phyloP scores from a whole-genome alignment of 2,113 vertebrate genomes.

The Pampusana beccarii region DNA sequence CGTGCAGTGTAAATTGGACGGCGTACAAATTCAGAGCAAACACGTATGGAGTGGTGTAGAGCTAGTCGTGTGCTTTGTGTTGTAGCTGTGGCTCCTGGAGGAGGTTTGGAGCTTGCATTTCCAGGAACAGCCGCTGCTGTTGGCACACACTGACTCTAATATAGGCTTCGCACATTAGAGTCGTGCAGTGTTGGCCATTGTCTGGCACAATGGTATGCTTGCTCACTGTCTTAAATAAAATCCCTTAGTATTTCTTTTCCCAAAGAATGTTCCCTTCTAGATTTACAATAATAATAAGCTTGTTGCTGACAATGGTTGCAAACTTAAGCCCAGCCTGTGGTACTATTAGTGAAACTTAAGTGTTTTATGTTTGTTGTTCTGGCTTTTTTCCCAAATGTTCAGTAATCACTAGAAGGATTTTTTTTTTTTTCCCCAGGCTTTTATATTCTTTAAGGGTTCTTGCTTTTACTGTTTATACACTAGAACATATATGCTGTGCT shows the following conservation, averaged over 20 bases:
- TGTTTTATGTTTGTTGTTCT: background rate
- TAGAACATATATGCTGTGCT: background rate
- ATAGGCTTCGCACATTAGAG: background rate
- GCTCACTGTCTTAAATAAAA: background rate
- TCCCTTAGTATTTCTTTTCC: background rate
- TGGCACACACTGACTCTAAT: slow-evolving; percentile 21
- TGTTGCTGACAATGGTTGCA: background rate
- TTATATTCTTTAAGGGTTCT: background rate
- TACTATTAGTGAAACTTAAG: background rate
- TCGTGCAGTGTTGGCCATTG: slow-evolving; percentile 28
- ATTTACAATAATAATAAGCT: background rate
- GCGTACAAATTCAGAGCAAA: slow-evolving; percentile 54
- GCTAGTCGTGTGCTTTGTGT: background rate
- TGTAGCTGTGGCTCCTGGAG: background rate
- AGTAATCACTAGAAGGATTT: background rate
- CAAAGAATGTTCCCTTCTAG: background rate
- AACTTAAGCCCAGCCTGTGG: background rate
- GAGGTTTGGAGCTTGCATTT: slow-evolving; percentile 6
- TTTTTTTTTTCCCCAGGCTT: background rate
- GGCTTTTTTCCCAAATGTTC: background rate
- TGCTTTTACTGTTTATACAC: background rate
- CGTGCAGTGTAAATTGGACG: slow-evolving; percentile 15
- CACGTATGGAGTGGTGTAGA: background rate
- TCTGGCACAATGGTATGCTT: slow-evolving; percentile 37
- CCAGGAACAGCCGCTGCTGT: slow-evolving; percentile 23